These are phyloP conservation scores for Linnaemya tessellans DNA, from an alignment of 2,888 invertebrate species.

Conservation along the genomic window DNA sequence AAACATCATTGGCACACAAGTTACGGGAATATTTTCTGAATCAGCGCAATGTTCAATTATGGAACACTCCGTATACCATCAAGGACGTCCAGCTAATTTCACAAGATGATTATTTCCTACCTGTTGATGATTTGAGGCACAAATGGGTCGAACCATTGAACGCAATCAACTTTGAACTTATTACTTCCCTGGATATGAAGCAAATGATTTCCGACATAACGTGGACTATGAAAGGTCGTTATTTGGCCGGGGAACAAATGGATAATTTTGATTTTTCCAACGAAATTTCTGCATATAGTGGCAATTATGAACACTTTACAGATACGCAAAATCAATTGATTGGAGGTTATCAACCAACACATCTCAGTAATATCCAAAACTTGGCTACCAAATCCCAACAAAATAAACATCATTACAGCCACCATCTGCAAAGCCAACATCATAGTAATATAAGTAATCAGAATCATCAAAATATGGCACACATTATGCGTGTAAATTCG, in stretches of 20 bases:
- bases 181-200: constrained; percentile 89
- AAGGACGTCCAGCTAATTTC: constrained; percentile 85
- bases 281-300: constrained; percentile 70
- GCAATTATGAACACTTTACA: constrained; percentile 78
- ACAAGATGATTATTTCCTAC: constrained; percentile 91
- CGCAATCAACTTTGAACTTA: constrained; percentile 90
- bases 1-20: constrained; percentile 88
- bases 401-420: constrained; percentile 60
- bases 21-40: constrained; percentile 83
- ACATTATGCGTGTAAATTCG: constrained; percentile 73
- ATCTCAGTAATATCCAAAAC: constrained; percentile 51
- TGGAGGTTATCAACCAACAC: constrained; percentile 70
- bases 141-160: constrained; percentile 86
- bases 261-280: constrained; percentile 75
- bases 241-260: constrained; percentile 74
- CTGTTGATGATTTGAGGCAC: constrained; percentile 87
- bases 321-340: constrained; percentile 67
- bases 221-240: constrained; percentile 79
- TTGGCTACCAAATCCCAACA: constrained; percentile 38
- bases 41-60: constrained; percentile 77
- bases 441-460: constrained; percentile 70
- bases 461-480: constrained; percentile 60
- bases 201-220: constrained; percentile 87
- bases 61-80: constrained; percentile 80
- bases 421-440: constrained; percentile 68